Conservation (phyloP, 2,888 invertebrate species). For the Campoplex capitator region DNA sequence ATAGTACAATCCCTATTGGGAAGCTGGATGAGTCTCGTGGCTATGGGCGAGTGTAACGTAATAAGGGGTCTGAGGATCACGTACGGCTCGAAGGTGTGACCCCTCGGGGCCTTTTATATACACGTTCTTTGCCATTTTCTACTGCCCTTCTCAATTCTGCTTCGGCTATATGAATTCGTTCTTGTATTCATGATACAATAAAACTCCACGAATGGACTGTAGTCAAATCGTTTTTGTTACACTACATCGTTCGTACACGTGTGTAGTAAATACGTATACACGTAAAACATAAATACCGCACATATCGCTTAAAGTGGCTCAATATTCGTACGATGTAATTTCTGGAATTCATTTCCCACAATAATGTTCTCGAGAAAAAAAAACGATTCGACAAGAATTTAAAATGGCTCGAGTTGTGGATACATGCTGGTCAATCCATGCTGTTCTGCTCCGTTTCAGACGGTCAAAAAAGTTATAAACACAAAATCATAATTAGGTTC, state of each 20-base stretch:
- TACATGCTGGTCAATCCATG: neutral
- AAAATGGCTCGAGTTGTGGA: neutral
- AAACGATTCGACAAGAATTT: neutral
- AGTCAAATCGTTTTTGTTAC: conserved; percentile 25
- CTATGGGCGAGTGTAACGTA: conserved; percentile 65
- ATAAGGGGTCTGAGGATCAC: conserved; percentile 73
- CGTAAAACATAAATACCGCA: neutral
- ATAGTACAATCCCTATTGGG: conserved; percentile 57
- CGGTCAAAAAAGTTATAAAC: neutral
- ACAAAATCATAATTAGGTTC: neutral
- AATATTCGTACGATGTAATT: neutral
- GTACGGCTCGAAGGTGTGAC: conserved; percentile 73
- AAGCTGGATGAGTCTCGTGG: conserved; percentile 42
- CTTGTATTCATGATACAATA: conserved; percentile 36
- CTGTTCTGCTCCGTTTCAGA: too few relatives aligned
- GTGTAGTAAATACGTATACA: neutral
- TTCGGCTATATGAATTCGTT: conserved; percentile 44
- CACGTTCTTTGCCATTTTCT: conserved; percentile 59
- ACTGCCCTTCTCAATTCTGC: conserved; percentile 35
- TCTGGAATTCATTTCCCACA: neutral
- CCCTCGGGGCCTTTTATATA: conserved; percentile 68
- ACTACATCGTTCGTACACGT: neutral
- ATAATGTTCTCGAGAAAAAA: neutral
- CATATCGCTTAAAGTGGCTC: neutral
- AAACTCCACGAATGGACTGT: conserved; percentile 13